Conservation (phyloP, 2,888 invertebrate species). For the Drosophila suboccidentalis region DNA sequence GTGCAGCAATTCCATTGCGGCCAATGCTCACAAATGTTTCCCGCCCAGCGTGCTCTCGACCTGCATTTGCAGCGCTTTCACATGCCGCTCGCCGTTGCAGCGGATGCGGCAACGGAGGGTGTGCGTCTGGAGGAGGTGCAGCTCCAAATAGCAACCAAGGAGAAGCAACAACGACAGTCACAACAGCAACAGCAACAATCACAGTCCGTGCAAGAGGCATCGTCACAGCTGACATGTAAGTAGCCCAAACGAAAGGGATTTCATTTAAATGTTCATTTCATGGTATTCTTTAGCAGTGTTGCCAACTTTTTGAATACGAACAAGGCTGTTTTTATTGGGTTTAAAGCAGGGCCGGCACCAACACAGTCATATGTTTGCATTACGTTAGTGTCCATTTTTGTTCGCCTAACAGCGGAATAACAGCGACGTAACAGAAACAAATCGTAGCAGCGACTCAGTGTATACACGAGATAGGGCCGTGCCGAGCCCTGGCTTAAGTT, state of each 20-base stretch:
- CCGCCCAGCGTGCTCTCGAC: slow-evolving; percentile 79
- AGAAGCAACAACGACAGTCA: not conserved
- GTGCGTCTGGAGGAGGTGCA: slow-evolving; percentile 77
- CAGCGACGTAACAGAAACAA: no score
- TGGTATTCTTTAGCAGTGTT: not conserved
- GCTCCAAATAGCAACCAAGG: slow-evolving; percentile 55
- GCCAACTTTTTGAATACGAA: no score
- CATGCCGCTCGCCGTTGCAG: slow-evolving; percentile 43
- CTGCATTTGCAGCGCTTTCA: slow-evolving; percentile 81
- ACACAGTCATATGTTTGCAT: no score
- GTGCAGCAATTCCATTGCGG: slow-evolving; percentile 81
- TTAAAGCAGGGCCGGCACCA: no score
- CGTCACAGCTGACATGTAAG: not conserved
- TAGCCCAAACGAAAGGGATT: not conserved
- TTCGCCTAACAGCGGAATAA: no score
- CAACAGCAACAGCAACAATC: slow-evolving; percentile 1
- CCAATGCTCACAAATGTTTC: slow-evolving; percentile 79
- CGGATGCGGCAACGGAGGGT: slow-evolving; percentile 36
- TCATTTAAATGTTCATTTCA: not conserved
- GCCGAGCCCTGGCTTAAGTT: no score
- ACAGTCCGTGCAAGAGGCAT: not conserved
- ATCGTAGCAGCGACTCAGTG: no score
- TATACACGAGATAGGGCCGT: no score
- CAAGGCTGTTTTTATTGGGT: no score
- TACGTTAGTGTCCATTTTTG: no score